Conservation (phyloP, 1,140 invertebrate species). For the Dryas iulia region DNA sequence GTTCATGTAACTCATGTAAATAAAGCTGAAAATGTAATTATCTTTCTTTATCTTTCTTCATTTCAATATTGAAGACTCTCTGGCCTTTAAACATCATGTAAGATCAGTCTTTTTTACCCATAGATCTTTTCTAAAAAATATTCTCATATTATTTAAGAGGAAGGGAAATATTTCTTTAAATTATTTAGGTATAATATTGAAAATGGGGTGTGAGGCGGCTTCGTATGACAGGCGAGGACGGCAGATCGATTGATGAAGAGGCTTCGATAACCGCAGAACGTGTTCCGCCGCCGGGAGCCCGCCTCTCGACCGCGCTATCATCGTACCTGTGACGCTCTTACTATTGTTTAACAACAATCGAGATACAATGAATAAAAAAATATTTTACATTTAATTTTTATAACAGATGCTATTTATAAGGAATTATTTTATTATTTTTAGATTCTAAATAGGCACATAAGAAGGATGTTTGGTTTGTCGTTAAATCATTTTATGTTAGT, state of each 20-base stretch:
- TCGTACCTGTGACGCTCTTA: conserved; percentile 34
- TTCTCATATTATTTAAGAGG: not conserved
- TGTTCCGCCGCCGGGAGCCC: conserved; percentile 60
- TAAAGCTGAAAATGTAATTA: no score
- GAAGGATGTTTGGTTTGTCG: no score
- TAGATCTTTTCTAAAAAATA: no score
- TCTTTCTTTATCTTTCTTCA: no score
- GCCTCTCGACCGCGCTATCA: conserved; percentile 44
- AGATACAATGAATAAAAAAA: conserved; percentile 29
- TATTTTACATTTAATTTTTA: conserved; percentile 10
- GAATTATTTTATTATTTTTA: not conserved
- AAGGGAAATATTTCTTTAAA: not conserved
- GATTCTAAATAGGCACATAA: no score
- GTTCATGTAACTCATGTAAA: no score
- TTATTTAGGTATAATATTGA: not conserved
- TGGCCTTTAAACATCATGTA: no score
- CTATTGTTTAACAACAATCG: conserved; percentile 53
- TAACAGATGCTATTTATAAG: not conserved
- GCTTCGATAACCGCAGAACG: conserved; percentile 55
- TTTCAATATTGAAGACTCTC: no score
- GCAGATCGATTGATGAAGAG: conserved; percentile 72
- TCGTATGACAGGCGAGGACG: conserved; percentile 30
- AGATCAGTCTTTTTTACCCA: no score
- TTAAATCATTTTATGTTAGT: no score
- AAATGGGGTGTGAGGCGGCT: not conserved